Percentiles rank a stretch among this genome's conserved stretches.
Evolutionary conservation across 2,113 vertebrate genomes (phyloP).

Genomic region (Beaufortia kweichowensis): DNA sequence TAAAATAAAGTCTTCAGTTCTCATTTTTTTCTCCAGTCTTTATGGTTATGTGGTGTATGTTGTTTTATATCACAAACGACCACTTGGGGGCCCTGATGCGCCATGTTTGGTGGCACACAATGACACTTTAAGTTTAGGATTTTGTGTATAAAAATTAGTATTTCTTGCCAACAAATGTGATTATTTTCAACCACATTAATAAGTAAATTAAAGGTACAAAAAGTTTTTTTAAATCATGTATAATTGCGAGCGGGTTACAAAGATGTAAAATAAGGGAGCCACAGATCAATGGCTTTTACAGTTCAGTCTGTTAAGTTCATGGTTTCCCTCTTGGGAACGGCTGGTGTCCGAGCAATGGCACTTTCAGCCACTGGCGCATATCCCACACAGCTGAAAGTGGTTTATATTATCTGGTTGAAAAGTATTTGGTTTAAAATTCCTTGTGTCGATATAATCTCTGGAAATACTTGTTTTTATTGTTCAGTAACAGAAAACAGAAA

Average conservation of each 20-base stretch:
- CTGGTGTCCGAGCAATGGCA: constrained; percentile 3
- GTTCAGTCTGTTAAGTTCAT: constrained; percentile 14
- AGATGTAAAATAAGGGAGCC: not conserved
- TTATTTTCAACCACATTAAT: not conserved
- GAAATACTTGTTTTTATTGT: not conserved
- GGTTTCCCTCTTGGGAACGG: constrained; percentile 33
- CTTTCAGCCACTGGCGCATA: not conserved
- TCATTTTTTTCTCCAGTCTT: constrained; percentile 17
- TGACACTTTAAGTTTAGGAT: not conserved
- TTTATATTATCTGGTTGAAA: constrained; percentile 12
- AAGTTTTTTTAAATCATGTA: too few species aligned
- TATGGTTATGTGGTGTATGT: not conserved
- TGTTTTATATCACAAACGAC: not conserved
- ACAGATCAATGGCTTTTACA: constrained; percentile 53
- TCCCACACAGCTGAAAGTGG: constrained; percentile 2
- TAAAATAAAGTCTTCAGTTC: constrained; percentile 53
- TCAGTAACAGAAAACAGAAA: constrained; percentile 5
- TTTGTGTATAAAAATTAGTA: not conserved
- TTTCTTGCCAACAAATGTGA: not conserved
- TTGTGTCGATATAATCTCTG: not conserved
- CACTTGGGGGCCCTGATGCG: constrained; percentile 15
- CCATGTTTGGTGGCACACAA: not conserved
- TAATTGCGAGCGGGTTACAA: constrained; percentile 1
- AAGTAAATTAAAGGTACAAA: not conserved
- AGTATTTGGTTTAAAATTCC: not conserved